Percentiles rank a stretch among this genome's conserved stretches.
Conservation (phyloP, 2,888 invertebrate species). For the Oasisia sp. region DNA sequence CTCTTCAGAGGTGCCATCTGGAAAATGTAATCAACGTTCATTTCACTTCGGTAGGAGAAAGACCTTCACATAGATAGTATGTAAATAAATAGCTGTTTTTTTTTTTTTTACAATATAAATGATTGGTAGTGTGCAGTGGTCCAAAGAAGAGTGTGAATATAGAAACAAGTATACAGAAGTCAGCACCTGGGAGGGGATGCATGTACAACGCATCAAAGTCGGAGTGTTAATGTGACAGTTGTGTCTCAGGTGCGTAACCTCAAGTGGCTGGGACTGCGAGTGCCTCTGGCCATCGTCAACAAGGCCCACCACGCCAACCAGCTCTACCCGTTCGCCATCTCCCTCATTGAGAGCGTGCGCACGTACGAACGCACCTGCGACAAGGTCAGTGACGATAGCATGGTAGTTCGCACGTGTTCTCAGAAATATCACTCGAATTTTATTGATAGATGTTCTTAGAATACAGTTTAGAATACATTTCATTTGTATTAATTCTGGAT, state of each 20-base stretch:
- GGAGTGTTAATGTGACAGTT: neutral
- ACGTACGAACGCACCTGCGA: slow-evolving; percentile 97
- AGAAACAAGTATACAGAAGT: too few relatives aligned
- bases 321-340: slow-evolving; percentile 98
- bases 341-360: slow-evolving; percentile 94
- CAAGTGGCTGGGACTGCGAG: slow-evolving; percentile 94
- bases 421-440: neutral
- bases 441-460: neutral
- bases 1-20: too few relatives aligned
- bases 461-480: neutral
- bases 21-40: too few relatives aligned
- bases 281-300: slow-evolving; percentile 97
- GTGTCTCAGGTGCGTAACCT: slow-evolving; percentile 76
- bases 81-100: too few relatives aligned
- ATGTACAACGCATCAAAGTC: neutral
- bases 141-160: too few relatives aligned
- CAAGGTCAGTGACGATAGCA: slow-evolving; percentile 76
- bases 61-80: too few relatives aligned
- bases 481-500: too few relatives aligned
- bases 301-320: slow-evolving; percentile 99
- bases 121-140: too few relatives aligned
- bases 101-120: too few relatives aligned
- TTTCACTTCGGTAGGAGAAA: too few relatives aligned
- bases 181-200: too few relatives aligned
- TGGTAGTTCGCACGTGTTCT: neutral